Evolutionary conservation across 2,113 vertebrate genomes (phyloP).

Genomic region (Pseudopipra pipra): DNA sequence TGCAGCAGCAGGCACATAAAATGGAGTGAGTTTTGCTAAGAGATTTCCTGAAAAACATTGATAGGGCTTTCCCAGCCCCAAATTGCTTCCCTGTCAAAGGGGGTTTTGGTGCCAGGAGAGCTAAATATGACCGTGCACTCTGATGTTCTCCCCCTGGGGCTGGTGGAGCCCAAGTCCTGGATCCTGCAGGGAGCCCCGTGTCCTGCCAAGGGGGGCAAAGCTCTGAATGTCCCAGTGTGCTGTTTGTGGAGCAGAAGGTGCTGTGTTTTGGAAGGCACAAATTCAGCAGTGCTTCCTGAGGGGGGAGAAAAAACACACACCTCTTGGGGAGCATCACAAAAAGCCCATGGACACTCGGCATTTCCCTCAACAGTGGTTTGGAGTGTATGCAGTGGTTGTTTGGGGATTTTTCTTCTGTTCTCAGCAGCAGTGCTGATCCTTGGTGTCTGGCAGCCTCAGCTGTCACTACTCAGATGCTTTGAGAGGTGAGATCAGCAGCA

Average conservation of each 20-base stretch:
- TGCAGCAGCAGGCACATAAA: background rate
- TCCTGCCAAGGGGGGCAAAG: background rate
- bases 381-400: background rate
- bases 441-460: background rate
- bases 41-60: background rate
- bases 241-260: background rate
- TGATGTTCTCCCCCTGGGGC: fast-evolving
- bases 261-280: background rate
- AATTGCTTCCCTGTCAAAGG: background rate
- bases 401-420: background rate
- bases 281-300: background rate
- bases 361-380: background rate
- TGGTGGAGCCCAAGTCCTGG: background rate
- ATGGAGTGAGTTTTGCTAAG: background rate
- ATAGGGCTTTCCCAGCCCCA: background rate
- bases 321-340: background rate
- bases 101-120: background rate
- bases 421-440: background rate
- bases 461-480: background rate
- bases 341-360: fast-evolving
- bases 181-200: background rate
- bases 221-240: background rate
- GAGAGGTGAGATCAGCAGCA: background rate
- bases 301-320: background rate
- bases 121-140: fast-evolving